Base-by-base conservation (phyloP, 1,140 invertebrate species). In the Bombus balteatus region DNA sequence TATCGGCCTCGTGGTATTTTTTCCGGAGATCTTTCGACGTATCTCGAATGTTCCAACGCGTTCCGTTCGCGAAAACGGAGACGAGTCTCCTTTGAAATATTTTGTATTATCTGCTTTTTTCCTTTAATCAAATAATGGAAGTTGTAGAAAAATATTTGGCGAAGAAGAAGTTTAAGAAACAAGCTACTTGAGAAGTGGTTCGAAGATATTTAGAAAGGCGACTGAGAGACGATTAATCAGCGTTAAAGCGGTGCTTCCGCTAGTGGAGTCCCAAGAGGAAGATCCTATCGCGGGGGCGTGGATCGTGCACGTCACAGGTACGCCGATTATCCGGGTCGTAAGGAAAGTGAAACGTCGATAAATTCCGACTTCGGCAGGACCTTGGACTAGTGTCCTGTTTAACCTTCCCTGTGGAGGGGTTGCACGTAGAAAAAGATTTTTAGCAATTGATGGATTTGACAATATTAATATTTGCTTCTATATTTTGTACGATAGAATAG, bases 321-420 rank as follows among this genome's bases (percentile, higher is more conserved):
- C 85, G 84, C 71, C 28, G 32, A 43, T 59, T 87, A 87, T 84
- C 86, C 86, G 81, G 86, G 83, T 87, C 86, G 76, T 75, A 76
- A 85, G 86, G 86, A 87, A 87, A 87, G 86, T 87, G 86, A 87
- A 87, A 87, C 83, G 83, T 87, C 86, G 86, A 87, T 87, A 87
- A 87, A 87, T 85, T 85, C 83, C 83, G 43, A 85, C 68, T 85
- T 85, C 47, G 75, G n/a, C 37, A 81, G 82, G 83, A 87, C 86
- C 86, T 87, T 87, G 86, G 83, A 85, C 86, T 85, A 65, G 47
- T 87, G 72, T 81, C 70, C 86, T 75, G 74, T 53, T 83, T 72
- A 65, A 79, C 76, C 76, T 77, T 37, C n/a, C 34, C 3, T 37
- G 13, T 15, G 28, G 43, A 10, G 3, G 37, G 25, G 47, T 22